phyloP scores from a whole-genome alignment of 2,113 vertebrate species.

The Oceanodroma tethys region DNA sequence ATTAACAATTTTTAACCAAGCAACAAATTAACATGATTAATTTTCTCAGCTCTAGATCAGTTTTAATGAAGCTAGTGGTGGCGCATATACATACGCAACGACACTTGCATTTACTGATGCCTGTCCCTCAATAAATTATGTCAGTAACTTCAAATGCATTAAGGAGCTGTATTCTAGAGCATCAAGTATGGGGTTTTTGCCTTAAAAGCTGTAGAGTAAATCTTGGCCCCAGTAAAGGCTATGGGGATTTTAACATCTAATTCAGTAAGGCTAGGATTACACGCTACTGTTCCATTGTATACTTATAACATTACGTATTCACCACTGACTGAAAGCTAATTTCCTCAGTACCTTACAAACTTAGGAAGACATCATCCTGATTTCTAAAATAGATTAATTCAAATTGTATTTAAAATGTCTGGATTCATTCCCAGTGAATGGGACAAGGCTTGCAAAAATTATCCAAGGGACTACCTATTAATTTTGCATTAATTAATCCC shows the following conservation, averaged over 20 bases:
- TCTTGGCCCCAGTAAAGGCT: not conserved
- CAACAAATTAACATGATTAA: conserved; percentile 1
- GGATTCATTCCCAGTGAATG: not conserved
- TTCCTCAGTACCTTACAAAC: not conserved
- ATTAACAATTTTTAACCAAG: conserved; percentile 49
- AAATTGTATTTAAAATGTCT: not conserved
- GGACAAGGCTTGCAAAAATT: conserved; percentile 33
- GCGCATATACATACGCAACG: not conserved
- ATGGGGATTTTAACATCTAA: not conserved
- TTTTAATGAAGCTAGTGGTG: conserved; percentile 42
- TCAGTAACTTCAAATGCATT: not conserved
- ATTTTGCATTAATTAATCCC: not conserved
- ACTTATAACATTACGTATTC: not conserved
- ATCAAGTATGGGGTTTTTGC: not conserved
- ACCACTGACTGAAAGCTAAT: not conserved
- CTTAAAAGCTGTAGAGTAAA: not conserved
- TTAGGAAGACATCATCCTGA: not conserved
- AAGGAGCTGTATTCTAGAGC: not conserved
- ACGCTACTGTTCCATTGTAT: not conserved
- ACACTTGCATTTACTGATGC: conserved; percentile 62
- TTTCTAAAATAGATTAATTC: not conserved
- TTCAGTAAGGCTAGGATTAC: not conserved
- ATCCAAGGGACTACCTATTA: not conserved
- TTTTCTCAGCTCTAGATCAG: conserved; percentile 31
- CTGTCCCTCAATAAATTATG: conserved; percentile 36